Evolutionary conservation across 1,140 invertebrate genomes (phyloP).

Genomic region (Diploscapter pachys): DNA sequence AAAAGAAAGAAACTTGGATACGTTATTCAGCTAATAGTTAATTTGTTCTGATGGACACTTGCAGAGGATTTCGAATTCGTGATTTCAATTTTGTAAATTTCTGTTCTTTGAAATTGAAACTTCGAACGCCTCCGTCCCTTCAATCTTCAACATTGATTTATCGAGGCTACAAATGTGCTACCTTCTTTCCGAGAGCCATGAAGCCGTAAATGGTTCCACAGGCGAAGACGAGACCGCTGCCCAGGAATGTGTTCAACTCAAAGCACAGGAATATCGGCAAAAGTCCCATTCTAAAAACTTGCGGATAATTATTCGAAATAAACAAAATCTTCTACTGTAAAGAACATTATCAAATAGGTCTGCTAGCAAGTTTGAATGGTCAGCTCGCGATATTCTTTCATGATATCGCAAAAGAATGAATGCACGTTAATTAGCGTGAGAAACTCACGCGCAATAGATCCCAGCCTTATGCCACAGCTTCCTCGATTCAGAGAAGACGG

Average conservation of each 20-base stretch:
- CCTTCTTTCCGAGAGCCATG: slow-evolving; percentile 75
- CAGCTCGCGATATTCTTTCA: too few relatives aligned
- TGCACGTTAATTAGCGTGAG: too few relatives aligned
- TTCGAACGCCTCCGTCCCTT: not conserved
- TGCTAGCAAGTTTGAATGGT: not conserved
- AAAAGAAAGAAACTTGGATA: too few relatives aligned
- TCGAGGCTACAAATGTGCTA: slow-evolving; percentile 2
- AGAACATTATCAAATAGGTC: not conserved
- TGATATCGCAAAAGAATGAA: too few relatives aligned
- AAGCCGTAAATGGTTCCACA: slow-evolving; percentile 85
- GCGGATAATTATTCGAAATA: slow-evolving; percentile 15
- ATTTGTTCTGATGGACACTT: not conserved
- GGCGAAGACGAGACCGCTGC: slow-evolving; percentile 79
- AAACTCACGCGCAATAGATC: slow-evolving; percentile 77
- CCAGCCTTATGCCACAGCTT: slow-evolving; percentile 86
- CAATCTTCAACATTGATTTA: not conserved
- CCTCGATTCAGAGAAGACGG: slow-evolving; percentile 74
- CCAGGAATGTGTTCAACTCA: slow-evolving; percentile 75
- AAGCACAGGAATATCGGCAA: slow-evolving; percentile 73
- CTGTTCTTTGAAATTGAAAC: not conserved
- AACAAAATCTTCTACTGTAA: not conserved
- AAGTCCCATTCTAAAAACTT: slow-evolving; percentile 52
- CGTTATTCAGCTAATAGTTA: too few relatives aligned
- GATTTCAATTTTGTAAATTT: not conserved
- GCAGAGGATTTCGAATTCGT: not conserved